Conservation (phyloP, 1,140 invertebrate genomes). For the Drosophila guanche region DNA sequence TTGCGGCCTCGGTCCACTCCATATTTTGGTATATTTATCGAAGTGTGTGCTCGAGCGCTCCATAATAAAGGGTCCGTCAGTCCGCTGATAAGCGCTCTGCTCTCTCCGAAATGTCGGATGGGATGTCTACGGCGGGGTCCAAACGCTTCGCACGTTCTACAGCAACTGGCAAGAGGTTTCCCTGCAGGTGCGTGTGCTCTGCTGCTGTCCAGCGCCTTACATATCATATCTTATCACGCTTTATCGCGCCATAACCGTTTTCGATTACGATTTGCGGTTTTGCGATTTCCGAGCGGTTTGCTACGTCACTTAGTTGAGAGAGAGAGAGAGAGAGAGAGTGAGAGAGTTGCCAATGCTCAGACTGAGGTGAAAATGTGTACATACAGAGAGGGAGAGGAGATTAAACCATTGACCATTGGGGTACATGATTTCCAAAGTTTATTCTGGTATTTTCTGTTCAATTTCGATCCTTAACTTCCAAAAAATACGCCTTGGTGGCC, state of each 20-base stretch:
- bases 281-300: conserved; percentile 47
- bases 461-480: conserved; percentile 29
- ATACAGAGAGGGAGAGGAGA: conserved; percentile 21
- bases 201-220: too few species aligned
- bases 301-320: conserved; percentile 53
- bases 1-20: conserved; percentile 77
- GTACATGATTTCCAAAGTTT: conserved; percentile 4
- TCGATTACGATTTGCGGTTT: background rate
- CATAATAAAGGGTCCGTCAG: conserved; percentile 39
- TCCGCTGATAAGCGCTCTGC: conserved; percentile 57
- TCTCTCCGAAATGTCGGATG: conserved; percentile 10
- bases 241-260: conserved; percentile 58
- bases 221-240: conserved; percentile 43
- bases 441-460: background rate
- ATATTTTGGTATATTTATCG: conserved; percentile 82
- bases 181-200: conserved; percentile 5
- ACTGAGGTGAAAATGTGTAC: background rate
- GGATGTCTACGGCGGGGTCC: conserved; percentile 30
- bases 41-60: conserved; percentile 72
- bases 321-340: background rate
- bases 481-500: conserved; percentile 56
- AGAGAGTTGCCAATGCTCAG: conserved; percentile 34
- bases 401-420: background rate
- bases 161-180: conserved; percentile 49
- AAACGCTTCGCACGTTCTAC: conserved; percentile 39